Conservation (phyloP, 2,113 vertebrate species). For the Burhinus oedicnemus region DNA sequence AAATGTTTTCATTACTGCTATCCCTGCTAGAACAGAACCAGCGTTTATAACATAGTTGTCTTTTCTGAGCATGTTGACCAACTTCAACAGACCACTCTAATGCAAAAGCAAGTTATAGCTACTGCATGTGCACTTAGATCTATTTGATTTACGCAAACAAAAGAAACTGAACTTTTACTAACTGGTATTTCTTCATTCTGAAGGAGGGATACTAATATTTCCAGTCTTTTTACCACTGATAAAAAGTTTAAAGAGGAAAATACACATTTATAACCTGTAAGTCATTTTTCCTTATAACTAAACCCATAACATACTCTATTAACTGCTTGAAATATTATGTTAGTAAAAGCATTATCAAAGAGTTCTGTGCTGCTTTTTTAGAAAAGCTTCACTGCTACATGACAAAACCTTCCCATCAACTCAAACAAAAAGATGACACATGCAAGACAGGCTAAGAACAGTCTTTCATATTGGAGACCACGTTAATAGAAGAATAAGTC, state of each 20-base stretch:
- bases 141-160: neutral
- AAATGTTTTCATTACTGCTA: neutral
- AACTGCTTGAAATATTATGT: neutral
- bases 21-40: neutral
- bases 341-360: neutral
- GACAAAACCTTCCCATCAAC: neutral
- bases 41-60: neutral
- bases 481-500: slow-evolving; percentile 40
- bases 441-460: slow-evolving; percentile 4
- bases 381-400: neutral
- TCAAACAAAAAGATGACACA: slow-evolving; percentile 15
- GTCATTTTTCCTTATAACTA: neutral
- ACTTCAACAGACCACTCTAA: neutral
- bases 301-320: neutral
- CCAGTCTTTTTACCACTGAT: neutral
- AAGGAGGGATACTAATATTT: neutral
- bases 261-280: neutral
- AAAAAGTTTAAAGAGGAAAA: neutral
- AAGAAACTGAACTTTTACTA: neutral
- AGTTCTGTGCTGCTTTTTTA: neutral
- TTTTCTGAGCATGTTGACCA: neutral
- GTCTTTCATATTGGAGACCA: neutral
- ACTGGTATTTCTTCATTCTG: neutral
- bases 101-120: neutral
- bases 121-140: neutral